Percentiles rank a stretch among this genome's conserved stretches.
Evolutionary conservation across 30 jellyfish, hydroid and myxozoan species (phyloP).

Genomic region (Phacellophora camtschatica): DNA sequence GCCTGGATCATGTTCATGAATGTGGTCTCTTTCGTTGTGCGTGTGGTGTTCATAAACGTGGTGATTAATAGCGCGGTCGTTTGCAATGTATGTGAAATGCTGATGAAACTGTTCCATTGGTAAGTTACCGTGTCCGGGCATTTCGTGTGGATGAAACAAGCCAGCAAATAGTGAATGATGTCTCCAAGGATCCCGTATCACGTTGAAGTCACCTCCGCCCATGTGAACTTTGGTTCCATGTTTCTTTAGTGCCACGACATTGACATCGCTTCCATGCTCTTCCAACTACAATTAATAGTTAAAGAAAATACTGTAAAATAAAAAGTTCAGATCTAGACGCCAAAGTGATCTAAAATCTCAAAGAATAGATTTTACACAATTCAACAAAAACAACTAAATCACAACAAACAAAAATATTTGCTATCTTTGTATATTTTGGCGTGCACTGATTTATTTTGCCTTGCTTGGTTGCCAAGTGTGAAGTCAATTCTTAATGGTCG

Average conservation of each 20-base stretch:
- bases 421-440: too few species aligned
- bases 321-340: neutral
- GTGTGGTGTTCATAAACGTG: constrained; percentile 59
- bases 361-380: too few species aligned
- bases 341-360: too few species aligned
- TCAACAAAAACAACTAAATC: too few species aligned
- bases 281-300: constrained; percentile 52
- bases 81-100: constrained; percentile 86
- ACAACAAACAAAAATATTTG: too few species aligned
- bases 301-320: neutral
- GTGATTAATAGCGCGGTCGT: constrained; percentile 78
- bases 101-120: constrained; percentile 92
- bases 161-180: constrained; percentile 92
- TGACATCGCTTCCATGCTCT: constrained; percentile 92
- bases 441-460: too few species aligned
- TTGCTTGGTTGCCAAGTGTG: too few species aligned
- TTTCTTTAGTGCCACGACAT: constrained; percentile 64
- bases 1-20: constrained; percentile 71
- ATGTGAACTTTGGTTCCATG: constrained; percentile 89
- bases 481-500: too few species aligned
- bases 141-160: constrained; percentile 85
- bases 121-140: constrained; percentile 57
- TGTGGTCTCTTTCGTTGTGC: constrained; percentile 50
- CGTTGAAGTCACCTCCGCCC: constrained; percentile 96
- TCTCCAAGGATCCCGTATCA: constrained; percentile 96